A percentile compares a stretch with the other conserved stretches of the same genome.
Evolutionary conservation across 2,113 vertebrate genomes (phyloP).

Genomic region (Phyllostomus discolor): DNA sequence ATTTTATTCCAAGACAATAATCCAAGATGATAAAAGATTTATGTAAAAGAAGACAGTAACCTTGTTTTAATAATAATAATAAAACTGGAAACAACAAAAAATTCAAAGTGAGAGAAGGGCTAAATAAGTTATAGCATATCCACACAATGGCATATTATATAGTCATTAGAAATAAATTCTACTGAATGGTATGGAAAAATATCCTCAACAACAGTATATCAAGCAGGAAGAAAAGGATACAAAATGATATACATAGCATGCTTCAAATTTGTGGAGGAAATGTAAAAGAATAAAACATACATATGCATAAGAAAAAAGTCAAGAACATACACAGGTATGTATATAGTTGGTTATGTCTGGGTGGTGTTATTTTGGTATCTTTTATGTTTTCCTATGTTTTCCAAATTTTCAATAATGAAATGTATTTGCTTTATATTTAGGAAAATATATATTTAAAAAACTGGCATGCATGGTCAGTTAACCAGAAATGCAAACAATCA

Average conservation of each 20-base stretch:
- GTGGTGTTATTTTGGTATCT: constrained; percentile 34
- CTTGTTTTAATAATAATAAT: constrained; percentile 5
- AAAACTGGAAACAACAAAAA: constrained; percentile 12
- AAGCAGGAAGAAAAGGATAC: neutral
- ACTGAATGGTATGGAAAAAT: constrained; percentile 16
- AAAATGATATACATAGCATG: neutral
- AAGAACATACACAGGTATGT: neutral
- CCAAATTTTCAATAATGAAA: constrained; percentile 23
- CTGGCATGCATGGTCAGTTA: neutral
- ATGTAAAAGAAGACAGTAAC: constrained; percentile 11
- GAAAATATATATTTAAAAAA: neutral
- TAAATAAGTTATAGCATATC: neutral
- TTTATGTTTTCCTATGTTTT: constrained; percentile 46
- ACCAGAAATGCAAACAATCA: neutral
- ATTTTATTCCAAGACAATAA: constrained; percentile 26
- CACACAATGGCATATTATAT: neutral
- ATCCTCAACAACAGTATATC: neutral
- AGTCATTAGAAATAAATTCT: constrained; percentile 36
- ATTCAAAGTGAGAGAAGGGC: neutral
- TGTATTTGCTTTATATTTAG: constrained; percentile 15
- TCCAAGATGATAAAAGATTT: neutral
- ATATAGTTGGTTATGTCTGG: neutral
- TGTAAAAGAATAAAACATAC: neutral
- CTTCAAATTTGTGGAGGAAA: neutral
- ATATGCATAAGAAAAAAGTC: neutral